Conservation (phyloP, 1,140 invertebrate species). For the Acromyrmex echinatior region DNA sequence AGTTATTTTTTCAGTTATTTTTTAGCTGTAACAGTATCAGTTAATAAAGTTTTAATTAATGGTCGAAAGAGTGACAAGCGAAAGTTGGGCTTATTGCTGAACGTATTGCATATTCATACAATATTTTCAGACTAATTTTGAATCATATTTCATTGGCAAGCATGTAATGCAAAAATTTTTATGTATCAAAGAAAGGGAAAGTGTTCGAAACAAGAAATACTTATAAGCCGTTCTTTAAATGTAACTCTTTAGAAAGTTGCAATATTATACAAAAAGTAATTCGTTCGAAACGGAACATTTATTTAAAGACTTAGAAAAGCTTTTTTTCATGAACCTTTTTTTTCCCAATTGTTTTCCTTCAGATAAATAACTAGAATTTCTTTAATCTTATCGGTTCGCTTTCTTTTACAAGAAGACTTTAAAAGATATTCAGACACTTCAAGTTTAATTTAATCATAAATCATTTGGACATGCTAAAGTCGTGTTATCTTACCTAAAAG, state of each 20-base stretch:
- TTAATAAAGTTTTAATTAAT: background rate
- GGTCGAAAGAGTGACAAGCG: background rate
- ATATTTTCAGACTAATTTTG: background rate
- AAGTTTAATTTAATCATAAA: constrained; percentile 5
- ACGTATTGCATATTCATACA: background rate
- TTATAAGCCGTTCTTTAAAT: background rate
- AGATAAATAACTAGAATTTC: too few relatives aligned
- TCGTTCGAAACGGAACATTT: too few relatives aligned
- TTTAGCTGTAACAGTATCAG: background rate
- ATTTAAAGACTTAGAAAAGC: too few relatives aligned
- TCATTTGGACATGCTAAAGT: background rate
- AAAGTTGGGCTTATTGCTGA: background rate
- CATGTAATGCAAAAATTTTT: background rate
- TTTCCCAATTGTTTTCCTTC: too few relatives aligned
- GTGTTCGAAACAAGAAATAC: background rate
- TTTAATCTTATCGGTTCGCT: too few relatives aligned
- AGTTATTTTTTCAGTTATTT: background rate
- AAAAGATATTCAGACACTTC: background rate
- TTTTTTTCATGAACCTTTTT: too few relatives aligned
- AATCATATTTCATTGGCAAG: background rate
- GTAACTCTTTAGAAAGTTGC: background rate
- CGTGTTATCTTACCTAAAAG: background rate
- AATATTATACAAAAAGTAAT: background rate
- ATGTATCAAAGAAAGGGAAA: background rate
- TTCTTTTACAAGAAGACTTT: too few relatives aligned